Evolutionary conservation across 2,113 vertebrate genomes (phyloP).

Genomic region (Pontoporia blainvillei): DNA sequence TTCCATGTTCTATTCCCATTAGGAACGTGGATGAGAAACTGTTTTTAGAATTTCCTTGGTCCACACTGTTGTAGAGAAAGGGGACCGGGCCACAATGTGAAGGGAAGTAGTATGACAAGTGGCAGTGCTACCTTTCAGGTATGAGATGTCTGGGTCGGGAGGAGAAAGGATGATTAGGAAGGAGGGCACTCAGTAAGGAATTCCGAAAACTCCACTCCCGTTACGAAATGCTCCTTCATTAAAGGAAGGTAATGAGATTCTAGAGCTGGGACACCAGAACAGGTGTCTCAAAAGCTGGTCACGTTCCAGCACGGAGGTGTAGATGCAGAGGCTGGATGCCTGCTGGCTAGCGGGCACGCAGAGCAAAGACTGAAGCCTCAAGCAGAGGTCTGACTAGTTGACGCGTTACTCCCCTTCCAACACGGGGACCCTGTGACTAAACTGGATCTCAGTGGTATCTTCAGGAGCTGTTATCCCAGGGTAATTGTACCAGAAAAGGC

Average conservation of each 20-base stretch:
- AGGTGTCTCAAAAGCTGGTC: neutral
- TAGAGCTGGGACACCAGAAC: neutral
- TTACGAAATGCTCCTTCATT: neutral
- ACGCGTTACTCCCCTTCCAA: neutral
- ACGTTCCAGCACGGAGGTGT: neutral
- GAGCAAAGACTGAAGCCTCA: neutral
- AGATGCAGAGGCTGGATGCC: neutral
- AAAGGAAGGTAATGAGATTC: neutral
- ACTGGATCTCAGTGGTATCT: neutral
- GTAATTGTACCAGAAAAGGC: neutral
- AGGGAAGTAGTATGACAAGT: neutral
- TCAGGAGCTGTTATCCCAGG: neutral
- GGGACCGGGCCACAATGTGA: neutral
- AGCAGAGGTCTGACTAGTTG: neutral
- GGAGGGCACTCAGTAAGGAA: neutral
- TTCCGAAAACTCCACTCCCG: neutral
- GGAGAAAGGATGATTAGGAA: neutral
- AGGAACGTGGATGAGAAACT: neutral
- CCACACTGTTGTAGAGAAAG: neutral
- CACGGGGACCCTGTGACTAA: neutral
- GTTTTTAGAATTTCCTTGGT: neutral
- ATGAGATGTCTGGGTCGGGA: neutral
- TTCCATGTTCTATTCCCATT: neutral
- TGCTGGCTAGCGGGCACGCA: accelerated
- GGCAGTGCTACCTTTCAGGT: neutral